These are phyloP conservation scores for Rallus crepitans DNA, from an alignment of 2,797 vertebrate species.

Conservation along the genomic window DNA sequence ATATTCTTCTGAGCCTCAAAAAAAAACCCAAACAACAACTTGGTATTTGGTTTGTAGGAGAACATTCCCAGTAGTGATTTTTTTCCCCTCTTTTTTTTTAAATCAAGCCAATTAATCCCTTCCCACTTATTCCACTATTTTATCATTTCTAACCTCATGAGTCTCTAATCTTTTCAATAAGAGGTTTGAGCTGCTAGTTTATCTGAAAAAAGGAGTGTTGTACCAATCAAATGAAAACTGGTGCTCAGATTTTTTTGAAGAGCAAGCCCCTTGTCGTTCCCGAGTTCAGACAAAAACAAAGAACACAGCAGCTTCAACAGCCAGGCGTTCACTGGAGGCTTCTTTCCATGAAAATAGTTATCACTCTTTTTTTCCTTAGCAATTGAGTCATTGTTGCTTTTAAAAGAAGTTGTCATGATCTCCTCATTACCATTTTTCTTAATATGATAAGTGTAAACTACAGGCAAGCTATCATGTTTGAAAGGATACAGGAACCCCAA, in stretches of 20 bases:
- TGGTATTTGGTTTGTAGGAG: background rate
- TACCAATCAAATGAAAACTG: conserved; percentile 28
- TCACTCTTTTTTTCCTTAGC: conserved; percentile 49
- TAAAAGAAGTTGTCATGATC: conserved; percentile 70
- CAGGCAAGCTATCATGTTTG: conserved; percentile 60
- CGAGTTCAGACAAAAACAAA: conserved; percentile 50
- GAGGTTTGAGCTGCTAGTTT: conserved; percentile 47
- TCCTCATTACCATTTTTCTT: conserved; percentile 76
- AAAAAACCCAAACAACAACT: background rate
- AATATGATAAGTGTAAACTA: conserved; percentile 73
- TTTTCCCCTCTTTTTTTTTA: background rate
- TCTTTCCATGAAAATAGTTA: conserved; percentile 72
- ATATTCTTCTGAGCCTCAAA: background rate
- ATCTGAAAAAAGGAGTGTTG: conserved; percentile 21
- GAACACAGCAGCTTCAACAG: background rate
- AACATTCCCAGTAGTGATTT: background rate
- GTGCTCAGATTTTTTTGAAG: conserved; percentile 40
- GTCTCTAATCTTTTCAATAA: background rate
- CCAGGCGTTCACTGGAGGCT: conserved; percentile 45
- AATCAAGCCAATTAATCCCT: conserved; percentile 24
- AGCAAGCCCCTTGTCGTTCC: conserved; percentile 33
- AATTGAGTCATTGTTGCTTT: conserved; percentile 67
- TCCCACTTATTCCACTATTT: background rate
- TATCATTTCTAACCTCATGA: background rate
- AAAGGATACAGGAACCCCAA: conserved; percentile 60